Conservation (phyloP, 2,113 vertebrate species). For the Nesoenas mayeri region DNA sequence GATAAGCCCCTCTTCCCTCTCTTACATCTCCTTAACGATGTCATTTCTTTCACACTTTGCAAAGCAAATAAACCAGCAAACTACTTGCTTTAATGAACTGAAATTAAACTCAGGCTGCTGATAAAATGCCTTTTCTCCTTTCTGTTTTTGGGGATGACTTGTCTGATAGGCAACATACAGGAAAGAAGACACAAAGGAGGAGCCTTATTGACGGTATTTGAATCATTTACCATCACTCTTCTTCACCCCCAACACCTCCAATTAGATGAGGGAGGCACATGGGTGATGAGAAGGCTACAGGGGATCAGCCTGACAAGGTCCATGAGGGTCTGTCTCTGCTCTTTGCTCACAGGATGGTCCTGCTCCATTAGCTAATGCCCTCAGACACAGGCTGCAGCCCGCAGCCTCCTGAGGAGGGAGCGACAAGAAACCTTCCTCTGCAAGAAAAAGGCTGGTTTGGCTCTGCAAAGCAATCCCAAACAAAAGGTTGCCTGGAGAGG, state of each 20-base stretch:
- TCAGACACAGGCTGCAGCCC: background rate
- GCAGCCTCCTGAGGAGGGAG: background rate
- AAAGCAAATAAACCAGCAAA: slow-evolving; percentile 73
- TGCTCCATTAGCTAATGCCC: background rate
- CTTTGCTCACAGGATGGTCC: background rate
- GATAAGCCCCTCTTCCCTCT: slow-evolving; percentile 60
- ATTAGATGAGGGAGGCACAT: background rate
- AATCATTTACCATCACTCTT: background rate
- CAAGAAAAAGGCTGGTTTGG: background rate
- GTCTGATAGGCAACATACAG: background rate
- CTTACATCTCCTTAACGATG: slow-evolving; percentile 55
- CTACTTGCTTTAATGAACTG: slow-evolving; percentile 72
- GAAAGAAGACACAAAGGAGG: slow-evolving; percentile 13
- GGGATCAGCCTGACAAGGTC: background rate
- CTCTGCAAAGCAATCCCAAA: background rate
- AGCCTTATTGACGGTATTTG: background rate
- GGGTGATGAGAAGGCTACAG: background rate
- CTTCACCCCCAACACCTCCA: background rate
- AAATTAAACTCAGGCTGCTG: slow-evolving; percentile 68
- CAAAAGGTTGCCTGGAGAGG: background rate
- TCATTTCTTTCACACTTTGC: slow-evolving; percentile 68
- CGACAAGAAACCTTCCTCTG: background rate
- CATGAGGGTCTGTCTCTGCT: background rate
- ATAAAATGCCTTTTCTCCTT: slow-evolving; percentile 64
- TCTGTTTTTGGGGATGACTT: slow-evolving; percentile 43